Evolutionary conservation across 2,888 invertebrate genomes (phyloP).

Genomic region (Eupithecia subfuscata): DNA sequence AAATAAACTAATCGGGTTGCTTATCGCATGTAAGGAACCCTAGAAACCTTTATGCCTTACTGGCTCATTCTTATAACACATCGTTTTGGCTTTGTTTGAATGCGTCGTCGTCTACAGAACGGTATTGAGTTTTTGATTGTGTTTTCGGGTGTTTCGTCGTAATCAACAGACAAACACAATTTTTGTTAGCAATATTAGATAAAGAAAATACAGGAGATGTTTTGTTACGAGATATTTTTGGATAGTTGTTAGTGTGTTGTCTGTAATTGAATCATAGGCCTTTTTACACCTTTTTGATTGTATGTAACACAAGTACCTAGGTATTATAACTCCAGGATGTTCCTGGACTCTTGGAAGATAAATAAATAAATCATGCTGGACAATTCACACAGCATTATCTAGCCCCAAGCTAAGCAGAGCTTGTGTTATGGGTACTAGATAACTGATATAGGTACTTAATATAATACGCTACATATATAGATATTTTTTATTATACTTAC

Average conservation of each 20-base stretch:
- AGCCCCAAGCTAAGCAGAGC: too few species aligned
- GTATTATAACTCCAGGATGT: too few species aligned
- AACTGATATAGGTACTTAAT: too few species aligned
- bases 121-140: constrained; percentile 38
- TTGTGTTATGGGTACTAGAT: too few species aligned
- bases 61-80: constrained; percentile 35
- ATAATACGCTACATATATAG: too few species aligned
- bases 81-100: constrained; percentile 41
- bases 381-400: too few species aligned
- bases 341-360: too few species aligned
- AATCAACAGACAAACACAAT: constrained; percentile 23
- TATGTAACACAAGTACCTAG: too few species aligned
- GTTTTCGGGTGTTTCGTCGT: constrained; percentile 24
- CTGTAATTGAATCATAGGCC: background rate
- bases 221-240: background rate
- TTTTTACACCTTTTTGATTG: background rate
- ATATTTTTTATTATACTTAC: too few species aligned
- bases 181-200: constrained; percentile 19
- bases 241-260: background rate
- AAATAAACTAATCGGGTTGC: background rate
- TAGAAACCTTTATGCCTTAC: constrained; percentile 1
- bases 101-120: constrained; percentile 26
- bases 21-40: background rate
- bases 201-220: constrained; percentile 7
- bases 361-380: too few species aligned